A percentile compares a stretch with the other conserved stretches of the same genome.
phyloP scores from a whole-genome alignment of 1,140 invertebrate species.

The Physella acuta region DNA sequence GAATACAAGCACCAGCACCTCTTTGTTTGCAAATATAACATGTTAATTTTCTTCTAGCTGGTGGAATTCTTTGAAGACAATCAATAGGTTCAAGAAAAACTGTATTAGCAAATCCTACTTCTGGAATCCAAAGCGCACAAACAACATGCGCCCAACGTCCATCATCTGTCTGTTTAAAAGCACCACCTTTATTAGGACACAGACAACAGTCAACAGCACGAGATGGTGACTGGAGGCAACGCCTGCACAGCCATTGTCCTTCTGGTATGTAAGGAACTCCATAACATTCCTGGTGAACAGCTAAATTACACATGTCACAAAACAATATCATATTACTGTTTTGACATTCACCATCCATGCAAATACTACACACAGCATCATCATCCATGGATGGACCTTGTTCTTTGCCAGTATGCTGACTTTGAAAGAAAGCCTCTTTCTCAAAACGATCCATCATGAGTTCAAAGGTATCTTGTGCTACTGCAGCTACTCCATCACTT shows the following conservation, averaged over 20 bases:
- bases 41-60: slow-evolving; percentile 89
- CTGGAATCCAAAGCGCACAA: slow-evolving; percentile 98
- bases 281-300: slow-evolving; percentile 99
- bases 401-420: slow-evolving; percentile 52
- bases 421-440: slow-evolving; percentile 94
- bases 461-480: slow-evolving; percentile 79
- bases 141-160: slow-evolving; percentile 97
- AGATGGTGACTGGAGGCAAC: slow-evolving; percentile 93
- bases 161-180: slow-evolving; percentile 97
- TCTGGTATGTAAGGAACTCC: slow-evolving; percentile 99
- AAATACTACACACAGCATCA: slow-evolving; percentile 96
- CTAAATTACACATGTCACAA: slow-evolving; percentile 99
- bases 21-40: slow-evolving; percentile 97
- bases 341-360: slow-evolving; percentile 87
- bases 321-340: slow-evolving; percentile 95
- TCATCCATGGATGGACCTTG: slow-evolving; percentile 72
- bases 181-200: slow-evolving; percentile 96
- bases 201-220: slow-evolving; percentile 93
- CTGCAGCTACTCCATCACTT: slow-evolving; percentile 33
- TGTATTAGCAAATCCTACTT: slow-evolving; percentile 92
- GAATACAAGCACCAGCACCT: slow-evolving; percentile 93
- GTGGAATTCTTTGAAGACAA: slow-evolving; percentile 92
- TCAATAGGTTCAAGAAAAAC: slow-evolving; percentile 94
- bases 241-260: slow-evolving; percentile 95
- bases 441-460: slow-evolving; percentile 94